Percentiles rank a stretch among this genome's conserved stretches.
These are phyloP conservation scores for Bombus waltoni DNA, from an alignment of 1,140 invertebrate genomes.

Conservation along the genomic window DNA sequence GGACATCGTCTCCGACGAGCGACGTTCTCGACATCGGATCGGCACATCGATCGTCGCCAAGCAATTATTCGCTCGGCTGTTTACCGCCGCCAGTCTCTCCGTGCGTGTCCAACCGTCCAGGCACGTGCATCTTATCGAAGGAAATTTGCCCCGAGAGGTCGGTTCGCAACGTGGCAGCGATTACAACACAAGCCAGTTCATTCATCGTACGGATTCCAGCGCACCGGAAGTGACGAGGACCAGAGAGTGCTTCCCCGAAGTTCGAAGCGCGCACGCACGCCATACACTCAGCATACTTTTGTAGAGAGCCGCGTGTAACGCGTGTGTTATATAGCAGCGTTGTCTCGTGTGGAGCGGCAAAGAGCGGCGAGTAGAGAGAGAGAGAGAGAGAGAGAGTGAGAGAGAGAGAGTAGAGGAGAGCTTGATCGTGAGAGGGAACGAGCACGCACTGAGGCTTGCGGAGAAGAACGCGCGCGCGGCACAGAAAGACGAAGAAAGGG, in stretches of 20 bases:
- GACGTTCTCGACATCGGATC: neutral
- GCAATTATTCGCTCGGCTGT: neutral
- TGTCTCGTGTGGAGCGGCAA: neutral
- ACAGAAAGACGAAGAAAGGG: neutral
- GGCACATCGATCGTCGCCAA: no score
- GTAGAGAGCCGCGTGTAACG: neutral
- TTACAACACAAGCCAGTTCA: slow-evolving; percentile 58
- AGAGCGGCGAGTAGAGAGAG: neutral
- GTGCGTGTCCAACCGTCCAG: neutral
- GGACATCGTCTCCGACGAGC: neutral
- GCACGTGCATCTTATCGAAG: slow-evolving; percentile 69
- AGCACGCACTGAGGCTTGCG: neutral
- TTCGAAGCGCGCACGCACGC: neutral
- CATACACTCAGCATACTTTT: neutral
- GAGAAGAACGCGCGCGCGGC: neutral
- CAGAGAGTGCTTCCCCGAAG: slow-evolving; percentile 35
- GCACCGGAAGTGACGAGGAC: slow-evolving; percentile 61
- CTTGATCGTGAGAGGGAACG: neutral
- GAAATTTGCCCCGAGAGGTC: slow-evolving; percentile 57
- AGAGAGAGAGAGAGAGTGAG: neutral
- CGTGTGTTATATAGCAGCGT: neutral
- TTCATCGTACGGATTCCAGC: slow-evolving; percentile 62
- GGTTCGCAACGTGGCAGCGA: slow-evolving; percentile 39
- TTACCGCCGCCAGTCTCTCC: neutral
- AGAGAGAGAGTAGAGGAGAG: neutral